Conservation (phyloP, 2,797 vertebrate species). For the Hirundo rustica region DNA sequence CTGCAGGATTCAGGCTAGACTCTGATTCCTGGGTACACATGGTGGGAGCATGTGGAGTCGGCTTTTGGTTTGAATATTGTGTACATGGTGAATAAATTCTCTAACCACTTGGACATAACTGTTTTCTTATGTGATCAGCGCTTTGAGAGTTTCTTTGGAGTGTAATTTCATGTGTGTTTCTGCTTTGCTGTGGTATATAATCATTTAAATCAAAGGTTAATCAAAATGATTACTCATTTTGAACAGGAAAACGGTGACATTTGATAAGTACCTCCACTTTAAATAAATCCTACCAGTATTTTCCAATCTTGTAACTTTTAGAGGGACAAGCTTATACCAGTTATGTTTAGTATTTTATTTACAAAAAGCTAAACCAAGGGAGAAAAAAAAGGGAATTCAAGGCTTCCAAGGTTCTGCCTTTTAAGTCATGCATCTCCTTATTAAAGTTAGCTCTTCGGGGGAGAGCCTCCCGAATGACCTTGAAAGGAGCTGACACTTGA, state of each 20-base stretch:
- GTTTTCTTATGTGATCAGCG: constrained; percentile 20
- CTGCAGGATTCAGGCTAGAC: not conserved
- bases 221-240: constrained; percentile 61
- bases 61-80: constrained; percentile 1
- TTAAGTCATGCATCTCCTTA: constrained; percentile 13
- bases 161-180: constrained; percentile 46
- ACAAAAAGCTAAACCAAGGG: not conserved
- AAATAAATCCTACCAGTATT: constrained; percentile 45
- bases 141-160: constrained; percentile 25
- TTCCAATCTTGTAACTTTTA: constrained; percentile 34
- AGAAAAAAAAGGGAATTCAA: not conserved
- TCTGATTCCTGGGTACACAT: not conserved
- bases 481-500: constrained; percentile 34
- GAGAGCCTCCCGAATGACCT: constrained; percentile 7
- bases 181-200: constrained; percentile 53
- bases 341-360: constrained; percentile 41
- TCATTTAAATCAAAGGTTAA: constrained; percentile 65
- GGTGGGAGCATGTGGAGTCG: not conserved
- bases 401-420: constrained; percentile 9
- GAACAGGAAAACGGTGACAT: constrained; percentile 52
- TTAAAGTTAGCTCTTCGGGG: not conserved
- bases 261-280: constrained; percentile 48
- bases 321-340: not conserved
- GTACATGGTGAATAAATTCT: constrained; percentile 6
- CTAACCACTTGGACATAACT: constrained; percentile 11